A percentile compares a stretch with the other conserved stretches of the same genome.
These are phyloP conservation scores for Thunnus albacares DNA, from an alignment of 2,797 vertebrate genomes.

Conservation along the genomic window DNA sequence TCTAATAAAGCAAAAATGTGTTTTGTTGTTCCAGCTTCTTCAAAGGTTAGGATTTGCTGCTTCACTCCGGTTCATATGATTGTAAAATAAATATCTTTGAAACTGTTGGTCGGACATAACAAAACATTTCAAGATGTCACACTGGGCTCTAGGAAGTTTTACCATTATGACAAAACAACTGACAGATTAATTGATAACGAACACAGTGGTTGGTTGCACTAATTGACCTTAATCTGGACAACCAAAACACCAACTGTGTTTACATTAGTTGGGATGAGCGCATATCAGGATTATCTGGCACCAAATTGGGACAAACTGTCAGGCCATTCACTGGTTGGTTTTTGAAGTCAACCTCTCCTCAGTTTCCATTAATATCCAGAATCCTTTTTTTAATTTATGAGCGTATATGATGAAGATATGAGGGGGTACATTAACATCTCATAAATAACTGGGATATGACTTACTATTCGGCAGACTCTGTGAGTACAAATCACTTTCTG, in stretches of 20 bases:
- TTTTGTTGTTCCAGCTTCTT: background rate
- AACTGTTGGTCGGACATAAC: background rate
- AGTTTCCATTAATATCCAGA: conserved; percentile 47
- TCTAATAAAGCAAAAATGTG: background rate
- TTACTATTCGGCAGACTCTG: conserved; percentile 23
- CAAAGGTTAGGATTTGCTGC: background rate
- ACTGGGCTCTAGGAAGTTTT: background rate
- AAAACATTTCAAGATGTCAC: background rate
- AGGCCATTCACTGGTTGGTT: conserved; percentile 17
- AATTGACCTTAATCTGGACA: conserved; percentile 29
- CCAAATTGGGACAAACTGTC: conserved; percentile 33
- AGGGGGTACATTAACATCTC: conserved; percentile 40
- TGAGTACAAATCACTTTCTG: conserved; percentile 39
- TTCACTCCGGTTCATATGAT: background rate
- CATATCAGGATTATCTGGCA: conserved; percentile 49
- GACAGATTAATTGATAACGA: background rate
- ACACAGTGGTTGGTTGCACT: background rate
- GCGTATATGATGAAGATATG: conserved; percentile 14
- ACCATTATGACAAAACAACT: background rate
- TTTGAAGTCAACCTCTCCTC: conserved; percentile 25
- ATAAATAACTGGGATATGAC: conserved; percentile 35
- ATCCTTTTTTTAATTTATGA: conserved; percentile 30
- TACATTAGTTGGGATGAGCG: conserved; percentile 33
- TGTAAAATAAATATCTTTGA: background rate
- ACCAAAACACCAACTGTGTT: conserved; percentile 45